Evolutionary conservation across 2,888 invertebrate species (phyloP), one percentile per base, ranked within the genome.

Genomic region (Meteorus colon): DNA sequence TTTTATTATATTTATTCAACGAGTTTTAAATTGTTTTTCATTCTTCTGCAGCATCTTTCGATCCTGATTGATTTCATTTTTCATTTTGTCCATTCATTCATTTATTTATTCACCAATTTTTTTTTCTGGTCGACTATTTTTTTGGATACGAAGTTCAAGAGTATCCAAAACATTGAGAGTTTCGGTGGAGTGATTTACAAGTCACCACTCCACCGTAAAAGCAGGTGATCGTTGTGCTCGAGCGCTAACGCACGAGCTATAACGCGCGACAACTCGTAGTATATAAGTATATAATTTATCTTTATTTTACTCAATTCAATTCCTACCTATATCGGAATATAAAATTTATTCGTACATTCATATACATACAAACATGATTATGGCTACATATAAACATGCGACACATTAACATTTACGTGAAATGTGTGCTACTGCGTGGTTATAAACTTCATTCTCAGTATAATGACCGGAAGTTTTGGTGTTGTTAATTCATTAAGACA

Each of bases 151-250:
- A 72, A 72, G 76, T 71, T 81, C 75, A 77, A 75, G 78, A 34
- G 75, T 31, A 34, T 34, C 34, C 34, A 34, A 34, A 63, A 29
- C 83, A 86, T 82, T 59, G 51, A 86, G 86, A 86, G 86, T 87
- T 86, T 87, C 82, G 83, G 82, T 86, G 87, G 86, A 87, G 84
- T 87, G 88, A 88, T 87, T 88, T 88, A 87, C 86, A 87, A 87
- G 85, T 88, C 86, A 67, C 73, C 80, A 88, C 85, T 88, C 86
- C 86, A 86, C 84, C 88, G 87, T 86, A 84, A 86, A 87, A 86
- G 87, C 88, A 87, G 88, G 88, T 88, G 87, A 87, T 82, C 85
- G 87, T 85, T 82, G 84, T 84, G 87, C 85, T 86, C 83, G 84
- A 87, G 78, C 81, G 80, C 78, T 81, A 81, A 29, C 66, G 31